Evolutionary conservation across 2,113 vertebrate species (phyloP).

Genomic region (Orycteropus afer): DNA sequence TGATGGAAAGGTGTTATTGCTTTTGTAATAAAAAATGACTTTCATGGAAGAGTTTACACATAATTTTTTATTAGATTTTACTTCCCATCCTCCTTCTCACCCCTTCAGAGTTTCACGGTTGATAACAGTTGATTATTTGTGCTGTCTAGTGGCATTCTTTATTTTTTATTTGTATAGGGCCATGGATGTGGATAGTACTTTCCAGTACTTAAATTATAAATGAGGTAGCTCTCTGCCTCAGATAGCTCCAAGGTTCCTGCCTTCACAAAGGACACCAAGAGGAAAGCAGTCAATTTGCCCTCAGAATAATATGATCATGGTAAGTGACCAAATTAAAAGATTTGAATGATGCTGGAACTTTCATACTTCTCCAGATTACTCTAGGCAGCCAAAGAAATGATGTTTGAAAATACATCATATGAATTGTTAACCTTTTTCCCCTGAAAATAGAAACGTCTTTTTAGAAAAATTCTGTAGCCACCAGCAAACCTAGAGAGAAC

Average conservation of each 20-base stretch:
- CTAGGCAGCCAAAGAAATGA: slow-evolving; percentile 49
- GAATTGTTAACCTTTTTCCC: slow-evolving; percentile 32
- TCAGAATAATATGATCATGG: slow-evolving; percentile 18
- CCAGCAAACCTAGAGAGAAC: slow-evolving; percentile 37
- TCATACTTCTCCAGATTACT: slow-evolving; percentile 54
- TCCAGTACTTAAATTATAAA: slow-evolving; percentile 67
- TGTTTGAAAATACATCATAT: slow-evolving; percentile 64
- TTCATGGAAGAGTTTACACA: slow-evolving; percentile 81
- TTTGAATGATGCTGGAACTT: slow-evolving; percentile 43
- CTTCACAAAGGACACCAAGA: slow-evolving; percentile 45
- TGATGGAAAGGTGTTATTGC: slow-evolving; percentile 84
- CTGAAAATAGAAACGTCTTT: slow-evolving; percentile 39
- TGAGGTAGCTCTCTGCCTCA: slow-evolving; percentile 26
- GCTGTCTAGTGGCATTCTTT: slow-evolving; percentile 50
- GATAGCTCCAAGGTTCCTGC: slow-evolving; percentile 38
- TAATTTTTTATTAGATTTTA: slow-evolving; percentile 76
- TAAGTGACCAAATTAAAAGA: slow-evolving; percentile 67
- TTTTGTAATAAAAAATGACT: slow-evolving; percentile 85
- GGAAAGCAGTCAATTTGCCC: slow-evolving; percentile 5
- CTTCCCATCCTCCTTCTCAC: slow-evolving; percentile 47
- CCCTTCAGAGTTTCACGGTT: slow-evolving; percentile 55
- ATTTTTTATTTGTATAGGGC: slow-evolving; percentile 61
- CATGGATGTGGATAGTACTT: background rate
- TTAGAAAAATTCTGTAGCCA: slow-evolving; percentile 34
- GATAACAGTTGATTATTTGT: slow-evolving; percentile 70